Evolutionary conservation across 2,888 invertebrate genomes (phyloP), one percentile per base, ranked within the genome.

Genomic region (Nasonia oneida): DNA sequence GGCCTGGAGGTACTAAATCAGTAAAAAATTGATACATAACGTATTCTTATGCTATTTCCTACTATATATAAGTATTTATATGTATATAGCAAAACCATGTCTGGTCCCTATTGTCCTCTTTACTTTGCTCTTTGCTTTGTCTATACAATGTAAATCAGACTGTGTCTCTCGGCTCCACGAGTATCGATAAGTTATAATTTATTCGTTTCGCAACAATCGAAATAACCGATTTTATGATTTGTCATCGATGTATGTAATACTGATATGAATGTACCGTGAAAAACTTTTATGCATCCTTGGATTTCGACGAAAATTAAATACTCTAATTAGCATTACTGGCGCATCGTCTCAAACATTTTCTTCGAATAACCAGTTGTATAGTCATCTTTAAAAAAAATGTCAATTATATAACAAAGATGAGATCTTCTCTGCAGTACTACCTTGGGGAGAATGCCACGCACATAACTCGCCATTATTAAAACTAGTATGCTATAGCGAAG

Each of bases 341-440:
- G 42, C 10, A 12, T 42, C 15, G 1, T 37, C 53, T 53, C 53
- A 4, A 53, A 53, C 18, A 53, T 18, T 18, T 53, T 18, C 18
- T 18, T 53, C 18, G 6, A 53, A 53, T 53, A 53, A 1, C 3
- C 4, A 53, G 18, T 53, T 4, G 8, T 53, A 15, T 53, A 53
- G 50, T 2, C 14, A 15, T 53, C 50, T 15, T 57, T 57, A 6
- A 23, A 73, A 29, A 47, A 14, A 73, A 73, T n/a, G 18, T 8
- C 73, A 42, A n/a, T 82, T 82, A 67, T 47, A 23, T 53, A 82
- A 82, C 53, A 4, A 76, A 76, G 82, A 82, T 82, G 53, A 50
- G 23, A 82, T 82, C 80, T 61, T 37, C 37, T 39, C 50, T 39
- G 33, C 50, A 15, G 5, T 42, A 18, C 29, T 53, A 64, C 75